Evolutionary conservation across 2,797 vertebrate species (phyloP), one percentile per base, ranked within the genome.

Genomic region (Chromobotia macracanthus): DNA sequence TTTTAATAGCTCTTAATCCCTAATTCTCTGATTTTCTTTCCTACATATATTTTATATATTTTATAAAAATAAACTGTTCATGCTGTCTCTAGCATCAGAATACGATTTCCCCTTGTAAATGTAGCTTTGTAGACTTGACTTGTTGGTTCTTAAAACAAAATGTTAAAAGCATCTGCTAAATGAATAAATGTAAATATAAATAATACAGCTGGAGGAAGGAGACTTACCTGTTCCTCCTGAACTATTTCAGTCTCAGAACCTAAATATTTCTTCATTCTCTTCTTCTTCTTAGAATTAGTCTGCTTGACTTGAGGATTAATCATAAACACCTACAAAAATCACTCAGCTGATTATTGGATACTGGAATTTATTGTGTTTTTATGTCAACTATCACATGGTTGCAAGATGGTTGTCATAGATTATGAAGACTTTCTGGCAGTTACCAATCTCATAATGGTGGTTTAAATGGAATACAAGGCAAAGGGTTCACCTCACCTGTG

Each of bases 261-360:
- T 23, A 60, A 56, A 68, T 31, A 28, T 16, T 67, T 7, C 3
- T 16, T 28, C 3, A 71, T 72, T 13, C 65, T 44, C 3, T 23
- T 28, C 5, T 75, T 72, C 18, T 61, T 44, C 53, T 18, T 64
- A 11, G 28, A 60, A 28, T 41, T 60, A 28, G 46, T 75, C 35
- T 51, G 12, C 53, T 75, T 73, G 31, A 3, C 35, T 64, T 12
- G 21, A 64, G 28, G 13, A 58, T 50, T 72, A 48, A 10, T 55
- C 67, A 83, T 58, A 25, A 60, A 64, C 63, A 28, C 55, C 77
- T 38, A 80, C 71, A 77, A 38, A 56, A 38, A 76, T 46, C 63
- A 75, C 31, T 1, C 31, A 31, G 31, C 5, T 31, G 31, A 31
- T 31, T n/a, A n/a, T n/a, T n/a, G n/a, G n/a, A n/a, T n/a, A n/a